phyloP scores from a whole-genome alignment of 1,140 invertebrate species.

The Monomorium pharaonis region DNA sequence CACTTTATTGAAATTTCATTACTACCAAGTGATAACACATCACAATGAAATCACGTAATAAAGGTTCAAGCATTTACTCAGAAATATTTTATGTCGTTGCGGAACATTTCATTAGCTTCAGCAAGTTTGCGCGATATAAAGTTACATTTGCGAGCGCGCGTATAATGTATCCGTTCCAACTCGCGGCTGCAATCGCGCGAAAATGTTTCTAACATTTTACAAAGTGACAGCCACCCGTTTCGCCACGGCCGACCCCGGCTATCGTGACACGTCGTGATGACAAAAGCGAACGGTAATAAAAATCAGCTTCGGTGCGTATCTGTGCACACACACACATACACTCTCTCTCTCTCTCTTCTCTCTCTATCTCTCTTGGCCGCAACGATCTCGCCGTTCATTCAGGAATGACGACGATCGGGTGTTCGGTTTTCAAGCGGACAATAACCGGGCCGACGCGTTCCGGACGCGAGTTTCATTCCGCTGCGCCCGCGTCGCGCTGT shows the following conservation, averaged over 20 bases:
- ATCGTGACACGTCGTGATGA: conserved; percentile 29
- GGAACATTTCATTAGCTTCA: neutral
- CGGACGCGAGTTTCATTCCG: conserved; percentile 39
- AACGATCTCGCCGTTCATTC: conserved; percentile 49
- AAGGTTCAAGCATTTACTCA: neutral
- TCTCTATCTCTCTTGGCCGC: conserved; percentile 10
- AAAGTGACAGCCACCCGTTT: conserved; percentile 13
- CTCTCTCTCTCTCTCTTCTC: too few species aligned
- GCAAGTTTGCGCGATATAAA: neutral
- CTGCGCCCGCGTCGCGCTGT: conserved; percentile 15
- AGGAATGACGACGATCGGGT: conserved; percentile 35
- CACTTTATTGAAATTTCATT: neutral
- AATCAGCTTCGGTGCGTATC: conserved; percentile 37
- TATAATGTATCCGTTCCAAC: neutral
- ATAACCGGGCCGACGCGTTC: conserved; percentile 31
- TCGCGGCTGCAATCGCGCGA: conserved; percentile 16
- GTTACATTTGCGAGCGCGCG: neutral
- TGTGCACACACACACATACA: conserved; percentile 5
- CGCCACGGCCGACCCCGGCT: conserved; percentile 15
- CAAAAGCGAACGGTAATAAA: conserved; percentile 50
- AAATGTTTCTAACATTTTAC: conserved; percentile 47
- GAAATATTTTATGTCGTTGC: neutral
- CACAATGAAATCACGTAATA: neutral
- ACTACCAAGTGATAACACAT: neutral
- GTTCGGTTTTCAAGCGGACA: conserved; percentile 21